Evolutionary conservation across 2,113 vertebrate genomes (phyloP), one percentile per base, ranked within the genome.

Genomic region (Cebus imitator): DNA sequence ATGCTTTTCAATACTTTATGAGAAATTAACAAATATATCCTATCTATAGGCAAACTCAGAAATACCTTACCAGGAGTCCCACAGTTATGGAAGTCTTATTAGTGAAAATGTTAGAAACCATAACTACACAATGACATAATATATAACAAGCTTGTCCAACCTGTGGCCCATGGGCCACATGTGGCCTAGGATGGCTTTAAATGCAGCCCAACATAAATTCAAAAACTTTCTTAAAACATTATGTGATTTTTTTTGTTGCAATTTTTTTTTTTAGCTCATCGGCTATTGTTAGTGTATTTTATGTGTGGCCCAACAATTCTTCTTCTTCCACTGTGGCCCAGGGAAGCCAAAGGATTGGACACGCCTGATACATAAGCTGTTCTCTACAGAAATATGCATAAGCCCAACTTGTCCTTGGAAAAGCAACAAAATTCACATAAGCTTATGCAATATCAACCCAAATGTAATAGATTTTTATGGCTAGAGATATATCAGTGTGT

Each of bases 401-500:
- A 94, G 14, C 9, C 4, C 43, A 92, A 7, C 3, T n/a, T 83
- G 94, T 90, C 48, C 55, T 18, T 64, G 9, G 70, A 86, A 90
- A 95, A 89, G 72, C 37, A 95, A 91, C 2, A 88, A 92, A 96
- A 92, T 23, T 87, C 11, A 89, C 43, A 48, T 68, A 40, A 82
- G 90, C 23, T 76, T 90, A 82, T 18, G 13, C 2, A 48, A 14
- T 43, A 91, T 75, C 61, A 61, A 40, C 27, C 21, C 52, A 68
- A 94, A 52, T 88, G 70, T 70, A 83, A 96, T 4, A 88, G n/a
- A 76, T 23, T 58, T 37, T 72, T 43, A 48, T 25, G 20, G 27
- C 35, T 73, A 87, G 0, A n/a, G 78, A 58, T 25, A 87, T 3
- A 58, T 32, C 7, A 8, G 12, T 61, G 12, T 50, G 13, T 73